Conservation (phyloP, 2,797 vertebrate genomes). For the Spondyliosoma cantharus region DNA sequence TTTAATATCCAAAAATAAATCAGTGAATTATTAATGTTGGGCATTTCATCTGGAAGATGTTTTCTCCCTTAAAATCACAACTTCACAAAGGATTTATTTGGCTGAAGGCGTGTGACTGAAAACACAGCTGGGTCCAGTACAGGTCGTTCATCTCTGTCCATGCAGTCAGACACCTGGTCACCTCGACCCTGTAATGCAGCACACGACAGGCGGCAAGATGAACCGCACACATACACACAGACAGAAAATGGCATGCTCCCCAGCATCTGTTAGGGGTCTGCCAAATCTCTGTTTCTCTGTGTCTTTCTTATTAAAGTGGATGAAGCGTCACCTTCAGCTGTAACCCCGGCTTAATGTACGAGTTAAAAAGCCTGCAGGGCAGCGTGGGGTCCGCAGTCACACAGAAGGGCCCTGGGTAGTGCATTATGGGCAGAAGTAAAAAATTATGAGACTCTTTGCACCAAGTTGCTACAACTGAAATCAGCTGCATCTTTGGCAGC, state of each 20-base stretch:
- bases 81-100: background rate
- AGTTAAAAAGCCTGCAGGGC: constrained; percentile 23
- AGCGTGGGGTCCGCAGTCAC: background rate
- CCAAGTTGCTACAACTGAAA: background rate
- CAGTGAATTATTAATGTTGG: background rate
- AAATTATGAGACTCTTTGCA: background rate
- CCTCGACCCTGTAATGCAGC: background rate
- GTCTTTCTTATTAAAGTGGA: constrained; percentile 42
- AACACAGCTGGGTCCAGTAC: constrained; percentile 16
- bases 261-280: constrained; percentile 7
- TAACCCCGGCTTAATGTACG: background rate
- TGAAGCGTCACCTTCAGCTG: constrained; percentile 14
- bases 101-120: background rate
- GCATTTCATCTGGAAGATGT: background rate
- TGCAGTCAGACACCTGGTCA: constrained; percentile 17
- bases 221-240: constrained; percentile 5
- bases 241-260: constrained; percentile 16
- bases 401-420: background rate
- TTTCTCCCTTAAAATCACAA: background rate
- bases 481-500: background rate
- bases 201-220: constrained; percentile 37
- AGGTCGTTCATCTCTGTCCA: background rate
- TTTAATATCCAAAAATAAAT: background rate
- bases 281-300: background rate
- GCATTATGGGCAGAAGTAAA: background rate